Base-by-base conservation (phyloP, 2,113 vertebrate genomes). In the Syngnathus typhle region DNA sequence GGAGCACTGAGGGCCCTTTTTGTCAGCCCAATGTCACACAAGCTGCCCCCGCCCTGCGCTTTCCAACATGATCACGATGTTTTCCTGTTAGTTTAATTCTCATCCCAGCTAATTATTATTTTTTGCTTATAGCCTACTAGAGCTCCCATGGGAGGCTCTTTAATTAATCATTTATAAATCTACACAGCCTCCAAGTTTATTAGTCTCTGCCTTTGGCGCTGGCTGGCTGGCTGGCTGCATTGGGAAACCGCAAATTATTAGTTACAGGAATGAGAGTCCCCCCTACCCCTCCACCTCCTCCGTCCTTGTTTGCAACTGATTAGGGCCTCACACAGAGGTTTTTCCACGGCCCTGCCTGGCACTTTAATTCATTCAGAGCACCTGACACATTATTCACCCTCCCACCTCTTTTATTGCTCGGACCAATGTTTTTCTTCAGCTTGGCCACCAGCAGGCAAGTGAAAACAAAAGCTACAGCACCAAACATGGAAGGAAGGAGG, bases 111-210 rank as follows among this genome's bases (percentile, higher is more conserved):
- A 92, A 92, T 92, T 91, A 91, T 91, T 92, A 91, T 90, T 92
- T 58, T 91, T 91, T 91, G 88, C 89, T 89, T 91, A 91, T 90
- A 91, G 90, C 89, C 27, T 84, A 89, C 87, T 84, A 87, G 65
- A 67, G 82, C 81, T 87, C 91, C 88, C 84, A 39, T 68, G 88
- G 84, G 90, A 90, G 82, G 71, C 78, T 75, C 75, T 85, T 92
- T 91, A 92, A 92, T 92, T 91, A 92, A 92, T 92, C 90, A 92
- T 92, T 92, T 90, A 92, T 92, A 90, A 92, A 92, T 91, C 91
- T 91, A 89, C 90, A 89, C 88, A 90, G 89, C 88, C 88, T 91
- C 88, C 85, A 88, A 90, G 91, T 91, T 92, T 92, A 91, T 91
- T 91, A 87, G 88, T 87, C 87, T 90, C 91, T 89, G 90, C 89